Conservation (phyloP, 2,888 invertebrate species). For the Phalangium opilio region DNA sequence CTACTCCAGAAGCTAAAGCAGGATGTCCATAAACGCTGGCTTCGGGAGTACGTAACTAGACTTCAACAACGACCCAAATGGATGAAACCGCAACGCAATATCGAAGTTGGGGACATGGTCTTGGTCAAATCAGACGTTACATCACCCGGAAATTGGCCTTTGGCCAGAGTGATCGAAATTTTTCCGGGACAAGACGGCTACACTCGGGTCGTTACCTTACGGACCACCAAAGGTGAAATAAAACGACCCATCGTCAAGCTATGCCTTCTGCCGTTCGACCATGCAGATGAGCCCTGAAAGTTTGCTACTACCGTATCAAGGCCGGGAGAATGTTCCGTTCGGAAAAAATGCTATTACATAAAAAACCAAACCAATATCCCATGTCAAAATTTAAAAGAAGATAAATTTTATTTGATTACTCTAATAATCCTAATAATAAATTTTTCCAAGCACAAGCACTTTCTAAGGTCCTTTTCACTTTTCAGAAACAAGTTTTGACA, state of each 20-base stretch:
- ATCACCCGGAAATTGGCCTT: conserved; percentile 1
- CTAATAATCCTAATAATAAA: no score
- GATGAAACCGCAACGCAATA: conserved; percentile 13
- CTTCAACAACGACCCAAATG: conserved; percentile 25
- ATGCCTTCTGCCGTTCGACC: not conserved
- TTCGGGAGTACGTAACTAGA: conserved; percentile 22
- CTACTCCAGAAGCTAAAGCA: no score
- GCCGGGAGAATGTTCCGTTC: no score
- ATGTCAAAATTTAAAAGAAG: no score
- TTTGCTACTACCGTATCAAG: no score
- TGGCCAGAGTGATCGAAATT: not conserved
- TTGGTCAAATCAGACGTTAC: conserved; percentile 1
- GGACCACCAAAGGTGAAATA: not conserved
- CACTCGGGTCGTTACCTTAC: conserved; percentile 1
- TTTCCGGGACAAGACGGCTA: not conserved
- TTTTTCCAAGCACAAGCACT: no score
- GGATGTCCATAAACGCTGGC: conserved; percentile 20
- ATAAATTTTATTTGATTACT: no score
- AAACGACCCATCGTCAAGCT: not conserved
- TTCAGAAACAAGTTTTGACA: no score
- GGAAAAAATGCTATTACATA: no score
- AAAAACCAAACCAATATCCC: no score
- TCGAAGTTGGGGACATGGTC: conserved; percentile 18
- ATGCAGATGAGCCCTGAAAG: no score
- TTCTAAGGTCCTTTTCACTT: no score